Percentiles rank a stretch among this genome's conserved stretches.
phyloP scores from a whole-genome alignment of 1,140 invertebrate genomes.

The Philaenus spumarius region DNA sequence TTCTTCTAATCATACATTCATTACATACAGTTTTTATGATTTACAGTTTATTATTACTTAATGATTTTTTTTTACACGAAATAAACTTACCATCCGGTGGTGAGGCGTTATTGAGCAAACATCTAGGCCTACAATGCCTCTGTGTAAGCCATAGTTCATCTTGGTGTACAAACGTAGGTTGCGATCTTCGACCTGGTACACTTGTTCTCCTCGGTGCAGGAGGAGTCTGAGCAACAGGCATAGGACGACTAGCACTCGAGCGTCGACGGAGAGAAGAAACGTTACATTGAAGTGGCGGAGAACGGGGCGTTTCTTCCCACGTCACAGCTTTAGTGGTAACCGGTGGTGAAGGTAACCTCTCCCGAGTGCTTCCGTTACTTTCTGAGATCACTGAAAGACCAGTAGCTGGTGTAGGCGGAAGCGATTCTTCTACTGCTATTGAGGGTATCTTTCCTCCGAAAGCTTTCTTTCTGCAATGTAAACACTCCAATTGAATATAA shows the following conservation, averaged over 20 bases:
- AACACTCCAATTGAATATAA: no score
- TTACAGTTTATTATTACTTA: no score
- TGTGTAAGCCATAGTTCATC: slow-evolving; percentile 35
- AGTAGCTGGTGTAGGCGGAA: background rate
- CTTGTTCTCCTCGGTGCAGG: slow-evolving; percentile 24
- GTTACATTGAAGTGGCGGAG: slow-evolving; percentile 19
- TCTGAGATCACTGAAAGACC: slow-evolving; percentile 18
- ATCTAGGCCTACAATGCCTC: slow-evolving; percentile 33
- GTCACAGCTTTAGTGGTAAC: slow-evolving; percentile 20
- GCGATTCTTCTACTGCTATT: slow-evolving; percentile 15
- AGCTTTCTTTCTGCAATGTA: slow-evolving; percentile 29
- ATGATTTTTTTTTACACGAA: no score
- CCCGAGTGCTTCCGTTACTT: slow-evolving; percentile 1
- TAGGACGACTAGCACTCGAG: slow-evolving; percentile 38
- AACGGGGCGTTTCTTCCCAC: slow-evolving; percentile 21
- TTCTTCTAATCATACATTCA: no score
- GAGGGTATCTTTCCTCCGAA: slow-evolving; percentile 23
- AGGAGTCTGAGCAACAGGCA: slow-evolving; percentile 27
- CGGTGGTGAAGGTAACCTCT: slow-evolving; percentile 14
- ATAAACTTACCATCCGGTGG: slow-evolving; percentile 27
- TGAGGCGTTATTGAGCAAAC: slow-evolving; percentile 38
- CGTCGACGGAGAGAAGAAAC: slow-evolving; percentile 37
- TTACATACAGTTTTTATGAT: no score
- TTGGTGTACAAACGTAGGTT: slow-evolving; percentile 32
- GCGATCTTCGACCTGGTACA: slow-evolving; percentile 20